Evolutionary conservation across 2,888 invertebrate species (phyloP), one percentile per base, ranked within the genome.

Genomic region (Eupeodes latifasciatus): DNA sequence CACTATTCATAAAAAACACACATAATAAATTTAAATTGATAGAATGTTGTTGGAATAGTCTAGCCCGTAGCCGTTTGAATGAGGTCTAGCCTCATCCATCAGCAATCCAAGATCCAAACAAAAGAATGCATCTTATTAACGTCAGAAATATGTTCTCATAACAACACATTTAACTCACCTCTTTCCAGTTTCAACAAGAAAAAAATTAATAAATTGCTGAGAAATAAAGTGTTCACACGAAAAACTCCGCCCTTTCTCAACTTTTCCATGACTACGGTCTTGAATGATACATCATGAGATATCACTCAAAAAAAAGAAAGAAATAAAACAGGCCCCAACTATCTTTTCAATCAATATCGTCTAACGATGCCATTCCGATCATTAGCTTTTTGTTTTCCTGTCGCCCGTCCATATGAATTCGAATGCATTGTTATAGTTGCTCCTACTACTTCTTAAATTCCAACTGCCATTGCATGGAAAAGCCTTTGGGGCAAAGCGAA

Each of bases 341-440:
- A 72, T 72, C 57, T 47, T 27, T 72, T 59, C 59, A 71, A 71
- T 71, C 71, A 71, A 55, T 71, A 71, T 71, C 19, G 71, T 72
- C 72, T 72, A 59, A 72, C 72, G 72, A 72, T 59, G 72, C 47
- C 59, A 72, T 72, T 72, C 36, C 36, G 34, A 59, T 57, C 72
- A 72, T 72, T 72, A 72, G 72, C 9, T 72, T 72, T 72, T 59
- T 59, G 57, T 72, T n/a, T 55, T 44, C 19, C 53, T 44, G 44
- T 55, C 40, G 19, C 19, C 53, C 19, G 44, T 55, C 40, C 55
- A 5, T 64, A 19, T 55, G 36, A 14, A 57, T 55, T 5, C 6
- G 6, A 19, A 1, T 57, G 47, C 59, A 59, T 71, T 69, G 53
- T 55, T 71, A 53, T 27, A 53, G 40, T 5, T 53, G 51, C 53